phyloP scores from a whole-genome alignment of 2,888 invertebrate genomes.

The Siphlonurus alternatus region DNA sequence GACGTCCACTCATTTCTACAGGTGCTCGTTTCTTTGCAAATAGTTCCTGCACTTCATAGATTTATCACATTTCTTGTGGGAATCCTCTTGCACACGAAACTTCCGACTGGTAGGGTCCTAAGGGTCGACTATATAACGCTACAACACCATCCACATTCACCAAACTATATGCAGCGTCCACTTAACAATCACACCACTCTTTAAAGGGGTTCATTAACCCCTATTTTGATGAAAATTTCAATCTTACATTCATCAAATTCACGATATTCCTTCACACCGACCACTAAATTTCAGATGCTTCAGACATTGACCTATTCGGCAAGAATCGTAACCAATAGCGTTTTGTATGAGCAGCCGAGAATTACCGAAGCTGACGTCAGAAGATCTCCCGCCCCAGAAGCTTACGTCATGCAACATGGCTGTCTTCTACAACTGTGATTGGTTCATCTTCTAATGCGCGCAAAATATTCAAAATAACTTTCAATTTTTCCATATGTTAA shows the following conservation, averaged over 20 bases:
- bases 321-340: slow-evolving; percentile 34
- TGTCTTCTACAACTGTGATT: slow-evolving; percentile 2
- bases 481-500: no score
- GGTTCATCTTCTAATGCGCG: neutral
- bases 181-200: slow-evolving; percentile 19
- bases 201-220: slow-evolving; percentile 31
- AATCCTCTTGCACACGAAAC: slow-evolving; percentile 29
- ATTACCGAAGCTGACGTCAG: slow-evolving; percentile 24
- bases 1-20: slow-evolving; percentile 61
- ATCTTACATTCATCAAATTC: slow-evolving; percentile 33
- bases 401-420: slow-evolving; percentile 18
- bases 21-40: slow-evolving; percentile 33
- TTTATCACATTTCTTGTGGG: slow-evolving; percentile 56
- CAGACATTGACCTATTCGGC: slow-evolving; percentile 54
- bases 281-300: slow-evolving; percentile 38
- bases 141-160: slow-evolving; percentile 14
- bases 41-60: slow-evolving; percentile 46
- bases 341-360: slow-evolving; percentile 33
- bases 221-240: slow-evolving; percentile 35
- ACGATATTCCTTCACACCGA: slow-evolving; percentile 38
- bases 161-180: slow-evolving; percentile 9
- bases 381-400: slow-evolving; percentile 8
- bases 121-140: slow-evolving; percentile 13
- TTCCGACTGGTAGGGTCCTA: slow-evolving; percentile 16
- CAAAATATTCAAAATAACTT: no score